Evolutionary conservation across 2,113 vertebrate species (phyloP), one percentile per base, ranked within the genome.

Genomic region (Nymphicus hollandicus): DNA sequence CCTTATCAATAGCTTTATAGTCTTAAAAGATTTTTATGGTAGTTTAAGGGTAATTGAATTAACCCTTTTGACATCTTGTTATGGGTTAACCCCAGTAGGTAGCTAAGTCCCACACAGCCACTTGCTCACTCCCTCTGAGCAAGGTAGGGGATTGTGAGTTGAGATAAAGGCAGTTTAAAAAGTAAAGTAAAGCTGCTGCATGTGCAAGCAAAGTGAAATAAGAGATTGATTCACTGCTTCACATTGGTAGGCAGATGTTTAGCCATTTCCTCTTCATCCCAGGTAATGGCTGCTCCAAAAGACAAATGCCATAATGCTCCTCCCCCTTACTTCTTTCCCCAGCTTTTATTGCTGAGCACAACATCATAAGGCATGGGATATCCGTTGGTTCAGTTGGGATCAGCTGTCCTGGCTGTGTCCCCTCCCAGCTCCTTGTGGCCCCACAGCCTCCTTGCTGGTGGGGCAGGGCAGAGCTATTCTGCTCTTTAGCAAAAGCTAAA

Each of bases 281-380:
- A 1, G 1, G 0, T n/a, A 47, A 33, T 0, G 1, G 8, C 33
- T 53, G 35, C 47, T 55, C 55, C 35, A 25, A 49, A 50, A 49
- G 27, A 27, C n/a, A 68, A 89, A 50, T 1, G 3, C 25, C 9
- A 0, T 11, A 7, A 8, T 7, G 3, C 16, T 1, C 4, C 23
- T 11, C 6, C 3, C 19, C 60, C 17, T 19, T 10, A 20, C 29
- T 31, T 3, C 7, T 43, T 43, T 17, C 49, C 25, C 25, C 44
- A 10, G 13, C 15, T 49, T 24, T 47, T 4, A 3, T 12, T 2
- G 0, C 41, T 35, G 46, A 47, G 10, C 41, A 7, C 1, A 6
- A 24, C 14, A 29, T 2, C 43, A 3, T 5, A 1, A 1, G 12
- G 46, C 44, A 10, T 20, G 41, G 50, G 3, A 20, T 23, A 37